A percentile compares a stretch with the other conserved stretches of the same genome.
Evolutionary conservation across 2,113 vertebrate species (phyloP).

Genomic region (Ptilorrhoa leucosticta): DNA sequence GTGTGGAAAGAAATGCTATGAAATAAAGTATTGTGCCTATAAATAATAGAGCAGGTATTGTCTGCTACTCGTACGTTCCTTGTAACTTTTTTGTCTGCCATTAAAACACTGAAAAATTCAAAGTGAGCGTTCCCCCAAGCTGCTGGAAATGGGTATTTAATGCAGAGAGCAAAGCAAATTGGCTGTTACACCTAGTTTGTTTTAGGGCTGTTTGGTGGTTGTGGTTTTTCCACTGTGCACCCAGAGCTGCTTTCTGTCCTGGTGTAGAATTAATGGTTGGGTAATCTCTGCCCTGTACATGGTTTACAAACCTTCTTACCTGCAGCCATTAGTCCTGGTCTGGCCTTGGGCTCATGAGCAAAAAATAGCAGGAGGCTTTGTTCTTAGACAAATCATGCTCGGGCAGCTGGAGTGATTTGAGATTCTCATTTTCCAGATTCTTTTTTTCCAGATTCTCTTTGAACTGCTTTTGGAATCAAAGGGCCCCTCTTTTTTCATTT

Average conservation of each 20-base stretch:
- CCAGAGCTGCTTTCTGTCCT: background rate
- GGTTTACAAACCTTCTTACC: background rate
- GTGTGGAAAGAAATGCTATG: background rate
- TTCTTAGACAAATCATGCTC: background rate
- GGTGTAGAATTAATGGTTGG: background rate
- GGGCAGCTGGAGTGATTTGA: background rate
- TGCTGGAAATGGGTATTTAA: background rate
- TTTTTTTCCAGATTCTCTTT: background rate
- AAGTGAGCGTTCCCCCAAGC: background rate
- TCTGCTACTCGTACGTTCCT: background rate
- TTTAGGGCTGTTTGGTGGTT: background rate
- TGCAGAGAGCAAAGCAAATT: background rate
- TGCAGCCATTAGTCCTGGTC: background rate
- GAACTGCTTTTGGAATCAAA: background rate
- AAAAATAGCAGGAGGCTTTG: background rate
- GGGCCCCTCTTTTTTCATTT: background rate
- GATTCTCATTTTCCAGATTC: background rate
- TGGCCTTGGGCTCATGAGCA: background rate
- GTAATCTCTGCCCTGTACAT: background rate
- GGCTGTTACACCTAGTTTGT: background rate
- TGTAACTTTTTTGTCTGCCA: background rate
- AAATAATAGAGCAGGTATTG: background rate
- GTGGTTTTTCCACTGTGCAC: background rate
- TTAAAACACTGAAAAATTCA: constrained; percentile 2
- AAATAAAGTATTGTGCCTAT: background rate